These are phyloP conservation scores for Batillaria attramentaria DNA, from an alignment of 1,140 invertebrate genomes.

Conservation along the genomic window DNA sequence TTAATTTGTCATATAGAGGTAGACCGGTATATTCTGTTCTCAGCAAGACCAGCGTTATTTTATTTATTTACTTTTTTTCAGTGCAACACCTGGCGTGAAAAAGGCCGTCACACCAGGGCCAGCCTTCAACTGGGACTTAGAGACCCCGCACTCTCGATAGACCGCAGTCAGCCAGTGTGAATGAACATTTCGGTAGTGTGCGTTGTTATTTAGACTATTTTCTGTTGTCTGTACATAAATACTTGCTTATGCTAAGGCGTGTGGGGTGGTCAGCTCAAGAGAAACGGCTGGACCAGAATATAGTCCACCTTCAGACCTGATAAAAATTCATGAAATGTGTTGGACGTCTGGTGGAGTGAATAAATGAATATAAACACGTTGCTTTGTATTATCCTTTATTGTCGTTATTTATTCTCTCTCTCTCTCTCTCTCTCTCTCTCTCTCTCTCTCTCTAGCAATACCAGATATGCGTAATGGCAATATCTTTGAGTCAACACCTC, in stretches of 20 bases:
- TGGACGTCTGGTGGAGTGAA: no score
- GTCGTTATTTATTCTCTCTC: no score
- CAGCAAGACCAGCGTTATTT: not conserved
- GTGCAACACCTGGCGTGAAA: not conserved
- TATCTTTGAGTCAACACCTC: no score
- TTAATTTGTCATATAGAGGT: not conserved
- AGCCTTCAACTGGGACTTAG: not conserved
- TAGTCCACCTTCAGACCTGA: not conserved
- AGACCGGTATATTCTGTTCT: no score
- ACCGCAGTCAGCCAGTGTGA: no score
- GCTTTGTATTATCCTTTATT: no score
- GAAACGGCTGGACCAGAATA: not conserved
- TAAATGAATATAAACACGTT: no score
- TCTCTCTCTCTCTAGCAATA: no score
- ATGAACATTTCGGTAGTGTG: not conserved
- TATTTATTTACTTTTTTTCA: not conserved
- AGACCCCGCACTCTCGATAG: no score
- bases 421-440: no score
- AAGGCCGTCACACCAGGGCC: conserved; percentile 18
- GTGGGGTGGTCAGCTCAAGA: not conserved
- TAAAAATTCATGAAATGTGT: no score
- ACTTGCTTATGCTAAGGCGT: not conserved
- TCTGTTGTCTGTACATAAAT: not conserved
- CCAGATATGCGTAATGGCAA: no score
- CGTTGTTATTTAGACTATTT: not conserved